Evolutionary conservation across 2,888 invertebrate species (phyloP), one percentile per base, ranked within the genome.

Genomic region (Pseudococcus viburni): DNA sequence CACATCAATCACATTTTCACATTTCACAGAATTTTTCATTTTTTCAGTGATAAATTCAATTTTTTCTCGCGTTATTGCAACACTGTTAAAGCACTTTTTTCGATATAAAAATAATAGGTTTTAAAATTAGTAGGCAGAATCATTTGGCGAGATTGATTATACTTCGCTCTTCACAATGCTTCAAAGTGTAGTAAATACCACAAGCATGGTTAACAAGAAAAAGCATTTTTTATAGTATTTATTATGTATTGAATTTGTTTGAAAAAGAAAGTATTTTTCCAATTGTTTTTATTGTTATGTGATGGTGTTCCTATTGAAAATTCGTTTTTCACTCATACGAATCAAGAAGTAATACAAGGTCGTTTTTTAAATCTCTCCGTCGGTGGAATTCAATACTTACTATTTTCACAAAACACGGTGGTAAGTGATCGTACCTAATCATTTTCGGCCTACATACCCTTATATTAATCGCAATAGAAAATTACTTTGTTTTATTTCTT

Each of bases 371-470:
- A 42, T 42, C 5, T 42, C 9, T 42, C 9, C 68, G 73, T 17
- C 7, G 17, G 33, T 73, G 7, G 15, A 17, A 73, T 26, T 26
- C 26, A 11, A 12, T 68, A 19, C 12, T 73, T 68, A 19, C 12
- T 73, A 26, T 12, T 73, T 33, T 73, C 33, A 6, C 33, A 17
- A 33, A 73, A 73, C 73, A 73, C 73, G 73, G 39, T 33, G 73
- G 73, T 73, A 33, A 33, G 73, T 39, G 73, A 73, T 73, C 73
- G 33, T 39, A 33, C 33, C 73, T 73, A 73, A 73, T 73, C 73
- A 33, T 73, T 73, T 73, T 73, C 73, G 73, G 73, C 73, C 73
- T 73, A 73, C 33, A 73, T 73, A 73, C 8, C 26, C 33, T 73
- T 33, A 33, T 12, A 17, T 33, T 4, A 17, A 73, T 33, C 33